These are phyloP conservation scores for Salpingus planirostris DNA, from an alignment of 2,888 invertebrate genomes.

Conservation along the genomic window DNA sequence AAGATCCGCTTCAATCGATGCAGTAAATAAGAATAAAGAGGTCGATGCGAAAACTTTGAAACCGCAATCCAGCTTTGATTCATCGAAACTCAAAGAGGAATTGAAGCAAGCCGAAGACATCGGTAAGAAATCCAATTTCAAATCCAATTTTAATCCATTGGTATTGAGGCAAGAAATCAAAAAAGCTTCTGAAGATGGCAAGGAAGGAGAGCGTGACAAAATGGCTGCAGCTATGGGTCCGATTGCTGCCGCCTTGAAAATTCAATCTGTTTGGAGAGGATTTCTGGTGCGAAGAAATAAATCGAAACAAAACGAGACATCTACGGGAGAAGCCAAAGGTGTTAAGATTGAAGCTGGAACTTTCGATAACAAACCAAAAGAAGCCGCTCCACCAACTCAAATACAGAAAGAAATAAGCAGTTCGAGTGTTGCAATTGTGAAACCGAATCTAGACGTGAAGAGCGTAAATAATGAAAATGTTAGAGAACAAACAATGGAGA, in stretches of 20 bases:
- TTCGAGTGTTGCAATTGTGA: not conserved
- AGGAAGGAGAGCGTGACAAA: not conserved
- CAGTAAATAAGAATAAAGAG: slow-evolving; percentile 4
- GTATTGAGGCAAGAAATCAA: slow-evolving; percentile 20
- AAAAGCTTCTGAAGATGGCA: slow-evolving; percentile 7
- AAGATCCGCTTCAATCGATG: slow-evolving; percentile 8
- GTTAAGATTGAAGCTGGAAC: too few species aligned
- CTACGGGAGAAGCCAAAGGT: not conserved
- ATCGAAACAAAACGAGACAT: not conserved
- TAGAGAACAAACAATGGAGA: too few species aligned
- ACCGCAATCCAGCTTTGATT: slow-evolving; percentile 14
- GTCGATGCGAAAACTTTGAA: not conserved
- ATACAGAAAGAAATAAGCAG: not conserved
- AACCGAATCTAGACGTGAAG: not conserved
- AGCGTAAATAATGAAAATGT: too few species aligned
- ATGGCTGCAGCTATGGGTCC: slow-evolving; percentile 3
- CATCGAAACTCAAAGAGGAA: slow-evolving; percentile 18
- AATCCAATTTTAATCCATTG: slow-evolving; percentile 17
- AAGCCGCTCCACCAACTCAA: not conserved
- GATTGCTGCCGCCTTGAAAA: slow-evolving; percentile 9
- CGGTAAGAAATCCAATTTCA: slow-evolving; percentile 13
- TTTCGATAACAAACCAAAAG: not conserved
- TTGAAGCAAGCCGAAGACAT: slow-evolving; percentile 13
- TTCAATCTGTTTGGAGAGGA: slow-evolving; percentile 23
- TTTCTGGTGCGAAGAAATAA: slow-evolving; percentile 24